phyloP scores from a whole-genome alignment of 2,888 invertebrate genomes.

The Therioaphis trifolii region DNA sequence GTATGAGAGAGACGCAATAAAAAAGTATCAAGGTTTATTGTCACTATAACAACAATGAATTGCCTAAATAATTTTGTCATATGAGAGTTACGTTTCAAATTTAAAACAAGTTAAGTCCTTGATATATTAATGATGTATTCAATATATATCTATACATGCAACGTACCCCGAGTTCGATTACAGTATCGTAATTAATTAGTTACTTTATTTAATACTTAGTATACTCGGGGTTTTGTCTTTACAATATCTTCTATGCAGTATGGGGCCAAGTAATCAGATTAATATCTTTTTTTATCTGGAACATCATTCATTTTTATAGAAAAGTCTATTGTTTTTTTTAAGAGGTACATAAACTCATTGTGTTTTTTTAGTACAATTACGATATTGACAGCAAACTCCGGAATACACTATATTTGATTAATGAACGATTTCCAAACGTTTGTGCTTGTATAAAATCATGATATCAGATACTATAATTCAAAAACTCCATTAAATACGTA shows the following conservation, averaged over 20 bases:
- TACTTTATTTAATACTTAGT: neutral
- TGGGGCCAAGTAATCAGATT: neutral
- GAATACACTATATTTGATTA: slow-evolving; percentile 31
- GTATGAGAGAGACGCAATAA: slow-evolving; percentile 33
- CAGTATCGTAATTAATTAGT: slow-evolving; percentile 15
- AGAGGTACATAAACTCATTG: slow-evolving; percentile 1
- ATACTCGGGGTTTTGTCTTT: neutral
- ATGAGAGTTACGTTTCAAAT: slow-evolving; percentile 28
- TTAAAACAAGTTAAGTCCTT: slow-evolving; percentile 51
- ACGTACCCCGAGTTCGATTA: neutral
- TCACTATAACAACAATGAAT: neutral
- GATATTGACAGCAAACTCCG: neutral
- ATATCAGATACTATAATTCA: no score
- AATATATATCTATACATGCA: neutral
- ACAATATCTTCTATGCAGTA: neutral
- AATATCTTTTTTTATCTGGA: neutral
- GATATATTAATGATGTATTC: slow-evolving; percentile 45
- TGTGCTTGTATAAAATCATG: neutral
- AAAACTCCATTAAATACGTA: no score
- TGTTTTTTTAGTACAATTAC: neutral
- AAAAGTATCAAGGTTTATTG: slow-evolving; percentile 38
- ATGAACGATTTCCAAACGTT: neutral
- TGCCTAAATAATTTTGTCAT: slow-evolving; percentile 45
- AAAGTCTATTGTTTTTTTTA: slow-evolving; percentile 33
- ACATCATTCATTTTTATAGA: neutral